Base-by-base conservation (phyloP, 2,888 invertebrate genomes). In the Dynastes grantii region DNA sequence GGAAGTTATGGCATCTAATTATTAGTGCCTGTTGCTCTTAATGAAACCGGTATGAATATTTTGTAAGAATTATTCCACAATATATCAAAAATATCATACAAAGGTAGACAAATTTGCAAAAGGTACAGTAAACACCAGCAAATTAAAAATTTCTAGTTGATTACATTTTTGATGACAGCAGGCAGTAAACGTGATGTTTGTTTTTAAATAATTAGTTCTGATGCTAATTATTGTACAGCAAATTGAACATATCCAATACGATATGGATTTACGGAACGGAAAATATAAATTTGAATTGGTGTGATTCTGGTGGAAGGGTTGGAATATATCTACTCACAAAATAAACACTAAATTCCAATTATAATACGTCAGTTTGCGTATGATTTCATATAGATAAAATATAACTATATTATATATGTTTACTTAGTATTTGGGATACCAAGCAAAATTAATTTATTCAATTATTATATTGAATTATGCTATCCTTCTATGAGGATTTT, bases 171-270 rank as follows among this genome's bases (percentile, higher is more conserved):
- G 55, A 55, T 55, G 6, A 55, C 11, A 8, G 11, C 45, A 5
- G 1, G 9, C 45, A 45, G 45, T 1, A 45, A 45, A 45, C 11
- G 8, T 16, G n/a, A 64, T 65, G 37, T 40, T 65, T 65, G 37
- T 65, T 65, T 65, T 65, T 16, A 40, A 40, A 40, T 65, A 65
- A 65, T 65, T 37, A 65, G 40, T 65, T 65, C n/a, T 37, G n/a
- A 37, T 40, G 32, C 2, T 37, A 65, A 32, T 40, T n/a, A n/a
- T 22, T 16, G 55, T 22, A 55, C 55, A 16, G 55, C 22, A 16
- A 40, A 65, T 45, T 45, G 45, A 45, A 45, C 11, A 37, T 65
- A 65, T 37, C 65, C 13, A 45, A 45, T 45, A 8, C 11, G 11
- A 11, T 45, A 45, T 45, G 9, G 13, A 29, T 63, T 63, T 22